Conservation (phyloP, 1,140 invertebrate species). For the Anadara kagoshimensis region DNA sequence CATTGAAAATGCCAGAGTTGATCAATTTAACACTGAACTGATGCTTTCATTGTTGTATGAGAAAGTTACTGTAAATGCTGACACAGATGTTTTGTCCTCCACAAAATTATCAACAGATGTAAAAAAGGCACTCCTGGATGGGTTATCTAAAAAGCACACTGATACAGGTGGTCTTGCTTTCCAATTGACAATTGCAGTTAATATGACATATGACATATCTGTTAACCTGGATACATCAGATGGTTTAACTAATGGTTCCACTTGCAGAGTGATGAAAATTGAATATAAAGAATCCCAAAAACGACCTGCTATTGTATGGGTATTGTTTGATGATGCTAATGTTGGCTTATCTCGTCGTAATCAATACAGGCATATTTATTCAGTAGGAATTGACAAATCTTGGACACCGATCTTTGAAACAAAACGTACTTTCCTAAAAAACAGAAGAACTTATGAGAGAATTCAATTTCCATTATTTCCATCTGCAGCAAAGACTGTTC, state of each 20-base stretch:
- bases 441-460: conserved; percentile 27
- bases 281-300: conserved; percentile 14
- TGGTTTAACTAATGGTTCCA: conserved; percentile 25
- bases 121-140: not conserved
- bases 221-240: conserved; percentile 20
- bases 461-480: conserved; percentile 28
- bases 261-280: not conserved
- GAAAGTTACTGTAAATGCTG: not conserved
- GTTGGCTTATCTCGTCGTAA: conserved; percentile 17
- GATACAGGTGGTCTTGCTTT: not conserved
- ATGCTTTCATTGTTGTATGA: not conserved
- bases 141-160: not conserved
- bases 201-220: conserved; percentile 19
- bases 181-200: conserved; percentile 5
- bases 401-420: conserved; percentile 34
- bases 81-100: not conserved
- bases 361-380: conserved; percentile 17
- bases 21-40: not conserved
- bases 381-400: not conserved
- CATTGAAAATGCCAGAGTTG: conserved; percentile 12
- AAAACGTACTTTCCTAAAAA: conserved; percentile 21
- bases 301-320: conserved; percentile 34
- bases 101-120: not conserved
- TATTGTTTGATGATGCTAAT: conserved; percentile 24
- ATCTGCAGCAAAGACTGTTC: conserved; percentile 31